Percentiles rank a stretch among this genome's conserved stretches.
Evolutionary conservation across 2,888 invertebrate species (phyloP).

Genomic region (Chesias legatella): DNA sequence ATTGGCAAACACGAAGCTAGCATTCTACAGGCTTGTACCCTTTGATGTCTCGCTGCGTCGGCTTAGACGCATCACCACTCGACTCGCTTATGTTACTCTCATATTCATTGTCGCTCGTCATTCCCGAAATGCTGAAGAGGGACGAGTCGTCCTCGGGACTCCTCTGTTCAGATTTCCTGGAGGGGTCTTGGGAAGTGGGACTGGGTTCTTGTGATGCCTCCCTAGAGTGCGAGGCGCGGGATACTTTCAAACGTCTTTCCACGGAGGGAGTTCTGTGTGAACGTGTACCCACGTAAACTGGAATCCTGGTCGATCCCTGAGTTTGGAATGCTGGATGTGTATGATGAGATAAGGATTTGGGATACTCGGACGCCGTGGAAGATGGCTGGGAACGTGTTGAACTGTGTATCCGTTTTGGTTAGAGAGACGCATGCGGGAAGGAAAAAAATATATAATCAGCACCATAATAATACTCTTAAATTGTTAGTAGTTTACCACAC

Average conservation of each 20-base stretch:
- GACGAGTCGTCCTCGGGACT: constrained; percentile 79
- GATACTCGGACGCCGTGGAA: constrained; percentile 73
- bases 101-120: constrained; percentile 80
- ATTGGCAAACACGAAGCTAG: constrained; percentile 68
- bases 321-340: constrained; percentile 80
- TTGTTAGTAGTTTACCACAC: constrained; percentile 46
- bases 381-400: constrained; percentile 79
- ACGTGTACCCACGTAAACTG: constrained; percentile 84
- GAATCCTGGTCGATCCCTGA: constrained; percentile 86
- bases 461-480: constrained; percentile 26
- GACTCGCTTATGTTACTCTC: constrained; percentile 78
- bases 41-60: constrained; percentile 71
- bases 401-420: constrained; percentile 67
- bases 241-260: constrained; percentile 55
- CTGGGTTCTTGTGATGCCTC: constrained; percentile 71
- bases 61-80: constrained; percentile 72
- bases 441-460: constrained; percentile 53
- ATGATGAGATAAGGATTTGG: constrained; percentile 71
- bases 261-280: constrained; percentile 79
- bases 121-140: constrained; percentile 79
- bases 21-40: constrained; percentile 76
- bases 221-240: constrained; percentile 58
- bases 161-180: constrained; percentile 74
- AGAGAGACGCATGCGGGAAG: constrained; percentile 68
- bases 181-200: constrained; percentile 70